These are phyloP conservation scores for Calliphora vicina DNA, from an alignment of 1,140 invertebrate species.

Conservation along the genomic window DNA sequence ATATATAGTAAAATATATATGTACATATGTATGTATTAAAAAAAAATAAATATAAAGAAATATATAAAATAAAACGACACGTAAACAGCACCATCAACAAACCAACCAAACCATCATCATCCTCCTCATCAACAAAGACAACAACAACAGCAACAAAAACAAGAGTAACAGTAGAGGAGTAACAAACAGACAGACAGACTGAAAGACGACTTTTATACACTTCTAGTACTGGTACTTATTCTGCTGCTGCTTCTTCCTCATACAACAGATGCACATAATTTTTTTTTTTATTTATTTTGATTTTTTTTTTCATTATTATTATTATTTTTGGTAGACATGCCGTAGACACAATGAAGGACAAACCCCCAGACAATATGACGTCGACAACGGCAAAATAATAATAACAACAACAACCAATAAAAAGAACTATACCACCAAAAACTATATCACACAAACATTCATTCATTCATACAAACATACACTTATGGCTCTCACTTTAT, in stretches of 20 bases:
- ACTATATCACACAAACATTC: neutral
- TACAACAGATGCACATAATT: constrained; percentile 18
- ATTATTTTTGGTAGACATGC: constrained; percentile 18
- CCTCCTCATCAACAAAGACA: neutral
- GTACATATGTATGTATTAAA: neutral
- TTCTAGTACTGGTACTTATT: neutral
- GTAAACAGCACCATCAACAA: neutral
- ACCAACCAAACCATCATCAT: neutral
- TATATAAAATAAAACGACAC: constrained; percentile 7
- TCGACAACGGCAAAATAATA: constrained; percentile 3
- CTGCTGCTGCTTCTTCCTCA: neutral
- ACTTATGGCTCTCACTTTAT: too few species aligned
- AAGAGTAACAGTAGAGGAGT: too few species aligned
- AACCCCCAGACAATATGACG: constrained; percentile 26
- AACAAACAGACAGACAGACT: neutral
- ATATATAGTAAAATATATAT: neutral
- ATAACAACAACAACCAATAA: neutral
- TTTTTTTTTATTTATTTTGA: neutral
- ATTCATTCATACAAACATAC: neutral
- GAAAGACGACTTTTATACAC: neutral
- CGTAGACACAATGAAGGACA: constrained; percentile 28
- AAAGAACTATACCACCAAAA: neutral
- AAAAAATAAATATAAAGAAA: neutral
- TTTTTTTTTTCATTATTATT: constrained; percentile 19
- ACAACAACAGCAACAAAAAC: neutral